These are phyloP conservation scores for Napeogenes sylphis DNA, from an alignment of 2,888 invertebrate genomes.

Conservation along the genomic window DNA sequence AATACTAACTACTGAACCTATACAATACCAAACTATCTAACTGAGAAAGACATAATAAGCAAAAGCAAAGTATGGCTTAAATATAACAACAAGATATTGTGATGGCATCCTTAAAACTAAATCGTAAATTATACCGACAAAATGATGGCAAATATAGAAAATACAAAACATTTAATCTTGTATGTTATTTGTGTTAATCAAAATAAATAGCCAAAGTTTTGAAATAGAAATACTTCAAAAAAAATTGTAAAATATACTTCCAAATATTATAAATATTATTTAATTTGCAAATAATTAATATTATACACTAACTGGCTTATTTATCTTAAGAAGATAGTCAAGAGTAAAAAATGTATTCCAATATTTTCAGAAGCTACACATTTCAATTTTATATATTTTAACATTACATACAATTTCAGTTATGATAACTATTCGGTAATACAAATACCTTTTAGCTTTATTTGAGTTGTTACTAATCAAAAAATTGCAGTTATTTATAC, in stretches of 20 bases:
- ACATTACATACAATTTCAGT: no score
- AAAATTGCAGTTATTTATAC: neutral
- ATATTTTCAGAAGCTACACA: neutral
- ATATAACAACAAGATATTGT: constrained; percentile 44
- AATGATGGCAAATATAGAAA: constrained; percentile 4
- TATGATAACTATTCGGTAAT: no score
- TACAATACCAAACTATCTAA: constrained; percentile 22
- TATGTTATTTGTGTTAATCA: neutral
- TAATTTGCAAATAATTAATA: neutral
- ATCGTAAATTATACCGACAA: neutral
- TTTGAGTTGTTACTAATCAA: no score
- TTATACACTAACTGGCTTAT: neutral
- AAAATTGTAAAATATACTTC: neutral
- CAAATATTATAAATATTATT: neutral
- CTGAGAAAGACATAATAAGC: constrained; percentile 16
- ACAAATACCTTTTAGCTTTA: no score
- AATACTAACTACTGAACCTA: constrained; percentile 29
- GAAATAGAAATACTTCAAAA: neutral
- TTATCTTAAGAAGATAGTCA: neutral
- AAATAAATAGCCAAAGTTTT: constrained; percentile 3
- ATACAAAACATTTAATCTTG: neutral
- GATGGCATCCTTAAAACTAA: constrained; percentile 33
- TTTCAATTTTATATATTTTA: no score
- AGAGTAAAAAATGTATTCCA: constrained; percentile 1
- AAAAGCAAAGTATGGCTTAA: constrained; percentile 27